phyloP scores from a whole-genome alignment of 1,140 invertebrate species.

The Philopotamus ludificatus region DNA sequence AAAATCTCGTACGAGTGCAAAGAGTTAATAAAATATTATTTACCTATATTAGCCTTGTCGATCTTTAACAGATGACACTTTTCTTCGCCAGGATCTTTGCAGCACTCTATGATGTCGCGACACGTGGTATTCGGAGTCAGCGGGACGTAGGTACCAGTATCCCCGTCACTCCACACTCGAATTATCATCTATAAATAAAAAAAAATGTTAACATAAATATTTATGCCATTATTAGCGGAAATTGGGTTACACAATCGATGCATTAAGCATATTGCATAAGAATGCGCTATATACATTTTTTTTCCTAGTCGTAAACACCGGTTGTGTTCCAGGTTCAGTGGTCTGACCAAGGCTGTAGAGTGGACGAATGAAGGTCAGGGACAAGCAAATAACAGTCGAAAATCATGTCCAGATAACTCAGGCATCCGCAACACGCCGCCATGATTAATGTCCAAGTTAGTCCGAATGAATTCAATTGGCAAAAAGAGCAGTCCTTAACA shows the following conservation, averaged over 20 bases:
- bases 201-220: conserved; percentile 9
- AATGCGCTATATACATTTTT: not conserved
- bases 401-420: too few species aligned
- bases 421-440: too few species aligned
- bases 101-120: conserved; percentile 61
- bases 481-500: too few species aligned
- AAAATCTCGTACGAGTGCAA: too few species aligned
- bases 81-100: conserved; percentile 62
- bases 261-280: not conserved
- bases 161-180: conserved; percentile 60
- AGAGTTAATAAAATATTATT: too few species aligned
- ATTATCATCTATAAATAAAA: conserved; percentile 60
- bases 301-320: not conserved
- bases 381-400: not conserved
- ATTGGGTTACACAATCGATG: too few species aligned
- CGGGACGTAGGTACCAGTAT: conserved; percentile 54
- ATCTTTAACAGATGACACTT: conserved; percentile 58
- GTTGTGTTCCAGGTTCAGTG: conserved; percentile 24
- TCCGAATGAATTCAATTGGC: not conserved
- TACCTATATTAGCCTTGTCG: conserved; percentile 44
- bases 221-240: not conserved
- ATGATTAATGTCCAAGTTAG: not conserved
- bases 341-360: conserved; percentile 13
- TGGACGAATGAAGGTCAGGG: conserved; percentile 20
- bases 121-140: conserved; percentile 62